Evolutionary conservation across 2,888 invertebrate genomes (phyloP).

Genomic region (Philaethria dido): DNA sequence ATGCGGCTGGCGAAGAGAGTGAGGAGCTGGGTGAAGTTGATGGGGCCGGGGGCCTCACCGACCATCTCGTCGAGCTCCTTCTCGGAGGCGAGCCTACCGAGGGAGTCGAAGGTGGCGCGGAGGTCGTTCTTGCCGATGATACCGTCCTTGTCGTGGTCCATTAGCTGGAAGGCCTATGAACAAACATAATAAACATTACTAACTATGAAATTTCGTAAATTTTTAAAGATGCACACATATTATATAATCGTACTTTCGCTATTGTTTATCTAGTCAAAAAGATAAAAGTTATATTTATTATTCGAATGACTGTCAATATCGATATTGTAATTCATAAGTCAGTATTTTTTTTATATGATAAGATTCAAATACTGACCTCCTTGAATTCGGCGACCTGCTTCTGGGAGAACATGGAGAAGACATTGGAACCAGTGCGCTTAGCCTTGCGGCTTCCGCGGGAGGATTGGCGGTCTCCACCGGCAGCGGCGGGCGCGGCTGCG

Average conservation of each 20-base stretch:
- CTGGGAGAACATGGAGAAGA: conserved; percentile 98
- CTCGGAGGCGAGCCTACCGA: conserved; percentile 94
- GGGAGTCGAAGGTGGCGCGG: conserved; percentile 95
- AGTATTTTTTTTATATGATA: not conserved
- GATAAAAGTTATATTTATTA: not conserved
- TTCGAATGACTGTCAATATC: not conserved
- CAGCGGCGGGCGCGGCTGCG: conserved; percentile 85
- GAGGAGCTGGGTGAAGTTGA: conserved; percentile 97
- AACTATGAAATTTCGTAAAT: conserved; percentile 13
- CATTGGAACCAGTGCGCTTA: conserved; percentile 96
- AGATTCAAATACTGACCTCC: conserved; percentile 85
- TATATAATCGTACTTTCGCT: not conserved
- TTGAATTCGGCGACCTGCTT: conserved; percentile 98
- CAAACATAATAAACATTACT: conserved; percentile 21
- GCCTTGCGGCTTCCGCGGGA: conserved; percentile 92
- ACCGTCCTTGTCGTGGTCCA: conserved; percentile 98
- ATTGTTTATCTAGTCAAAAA: not conserved
- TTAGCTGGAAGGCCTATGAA: conserved; percentile 95
- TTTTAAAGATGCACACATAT: not conserved
- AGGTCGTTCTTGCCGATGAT: conserved; percentile 95
- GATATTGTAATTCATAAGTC: not conserved
- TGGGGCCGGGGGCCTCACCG: conserved; percentile 93
- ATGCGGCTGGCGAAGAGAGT: conserved; percentile 96
- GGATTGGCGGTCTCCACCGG: conserved; percentile 87
- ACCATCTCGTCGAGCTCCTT: conserved; percentile 96